Percentiles rank a stretch among this genome's conserved stretches.
Evolutionary conservation across 2,797 vertebrate genomes (phyloP).

Genomic region (Ispidina picta): DNA sequence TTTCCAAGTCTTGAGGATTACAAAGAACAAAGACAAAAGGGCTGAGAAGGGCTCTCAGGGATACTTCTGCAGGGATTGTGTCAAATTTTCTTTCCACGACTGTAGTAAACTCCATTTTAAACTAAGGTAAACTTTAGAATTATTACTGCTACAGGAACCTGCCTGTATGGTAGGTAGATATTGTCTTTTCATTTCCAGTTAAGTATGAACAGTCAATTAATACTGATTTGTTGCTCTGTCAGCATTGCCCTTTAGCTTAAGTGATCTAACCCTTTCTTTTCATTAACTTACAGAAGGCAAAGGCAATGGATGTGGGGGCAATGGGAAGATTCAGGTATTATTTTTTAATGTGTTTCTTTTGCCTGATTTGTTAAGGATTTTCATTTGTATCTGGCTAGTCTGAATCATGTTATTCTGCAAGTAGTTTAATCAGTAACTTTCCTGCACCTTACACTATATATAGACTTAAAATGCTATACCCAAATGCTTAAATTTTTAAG

Average conservation of each 20-base stretch:
- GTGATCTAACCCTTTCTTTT: neutral
- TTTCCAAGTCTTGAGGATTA: neutral
- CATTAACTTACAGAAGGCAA: neutral
- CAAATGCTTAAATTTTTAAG: neutral
- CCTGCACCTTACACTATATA: neutral
- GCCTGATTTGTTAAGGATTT: slow-evolving; percentile 5
- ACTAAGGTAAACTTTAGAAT: neutral
- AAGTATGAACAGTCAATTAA: slow-evolving; percentile 9
- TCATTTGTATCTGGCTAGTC: neutral
- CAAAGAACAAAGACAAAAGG: neutral
- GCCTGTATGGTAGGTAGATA: neutral
- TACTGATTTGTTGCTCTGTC: slow-evolving; percentile 17
- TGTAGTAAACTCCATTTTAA: neutral
- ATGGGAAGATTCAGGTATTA: neutral
- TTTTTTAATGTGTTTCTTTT: neutral
- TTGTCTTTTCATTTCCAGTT: neutral
- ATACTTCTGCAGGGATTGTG: neutral
- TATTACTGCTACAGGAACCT: neutral
- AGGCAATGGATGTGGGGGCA: fast-evolving
- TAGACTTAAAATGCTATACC: no score
- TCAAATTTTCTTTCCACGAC: neutral
- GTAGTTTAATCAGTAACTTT: neutral
- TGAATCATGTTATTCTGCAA: neutral
- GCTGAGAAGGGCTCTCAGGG: neutral
- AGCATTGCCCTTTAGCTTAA: slow-evolving; percentile 16